Evolutionary conservation across 1,140 invertebrate species (phyloP), one percentile per base, ranked within the genome.

Genomic region (Centruroides vittatus): DNA sequence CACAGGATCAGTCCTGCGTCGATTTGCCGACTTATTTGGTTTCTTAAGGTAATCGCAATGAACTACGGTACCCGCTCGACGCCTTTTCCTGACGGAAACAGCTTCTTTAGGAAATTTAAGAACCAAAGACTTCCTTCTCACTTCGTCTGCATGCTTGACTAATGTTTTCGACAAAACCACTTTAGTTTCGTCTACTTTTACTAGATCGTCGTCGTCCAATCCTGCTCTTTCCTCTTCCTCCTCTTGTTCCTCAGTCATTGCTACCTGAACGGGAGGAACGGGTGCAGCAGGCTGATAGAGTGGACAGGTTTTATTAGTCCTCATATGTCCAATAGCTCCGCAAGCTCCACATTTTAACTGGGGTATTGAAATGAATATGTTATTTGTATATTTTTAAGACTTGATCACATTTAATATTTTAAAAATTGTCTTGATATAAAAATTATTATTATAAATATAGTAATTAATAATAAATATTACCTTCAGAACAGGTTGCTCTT

Each of bases 251-350:
- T 89, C 85, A 0, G 82, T 85, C 76, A 88, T 80, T 0, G 86
- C 82, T 1, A 86, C 84, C 70, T 81, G 85, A n/a, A 85, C 78
- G 1, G 84, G 78, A n/a, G 80, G 76, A 0, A 80, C 72, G 48
- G 74, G 77, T 65, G 75, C 81, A 61, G 76, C 76, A 35, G 65
- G 60, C 47, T 89, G 86, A 73, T 96, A 98, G 50, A 93, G 73
- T 0, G 94, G 94, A 76, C 95, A 98, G 1, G 93, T 88, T 73
- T 95, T 95, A 73, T 98, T 98, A 1, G 95, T 98, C 55, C 93
- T 75, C 85, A 87, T 86, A 69, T 87, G 85, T 51, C 85, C 85
- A 52, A 81, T 78, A 70, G 66, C 69, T 5, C 94, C 94, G 77
- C 96, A 99, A 12, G 95, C 94, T 13, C 95, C 93, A 75, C 96